Percentiles rank a stretch among this genome's conserved stretches.
These are phyloP conservation scores for Synaphobranchus kaupii DNA, from an alignment of 2,797 vertebrate species.

Conservation along the genomic window DNA sequence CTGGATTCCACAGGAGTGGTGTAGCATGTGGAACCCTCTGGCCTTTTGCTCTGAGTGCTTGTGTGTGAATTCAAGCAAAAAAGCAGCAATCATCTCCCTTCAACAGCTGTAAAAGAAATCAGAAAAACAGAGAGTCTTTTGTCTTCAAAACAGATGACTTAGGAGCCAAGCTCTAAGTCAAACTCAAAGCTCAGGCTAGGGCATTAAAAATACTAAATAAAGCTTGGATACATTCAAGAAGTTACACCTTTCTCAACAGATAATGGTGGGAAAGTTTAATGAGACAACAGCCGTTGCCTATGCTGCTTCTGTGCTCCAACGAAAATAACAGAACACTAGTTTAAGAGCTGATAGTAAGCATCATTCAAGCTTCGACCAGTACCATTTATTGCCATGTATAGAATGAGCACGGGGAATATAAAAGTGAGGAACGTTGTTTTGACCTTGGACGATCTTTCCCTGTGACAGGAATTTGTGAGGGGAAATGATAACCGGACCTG, in stretches of 20 bases:
- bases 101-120: conserved; percentile 30
- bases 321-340: not conserved
- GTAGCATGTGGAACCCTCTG: not conserved
- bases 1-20: not conserved
- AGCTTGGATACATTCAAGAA: conserved; percentile 31
- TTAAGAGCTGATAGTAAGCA: not conserved
- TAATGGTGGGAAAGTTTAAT: conserved; percentile 32
- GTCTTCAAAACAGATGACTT: conserved; percentile 21
- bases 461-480: conserved; percentile 21
- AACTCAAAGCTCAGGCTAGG: conserved; percentile 11
- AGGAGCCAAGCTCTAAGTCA: not conserved
- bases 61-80: not conserved
- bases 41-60: not conserved
- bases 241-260: conserved; percentile 22
- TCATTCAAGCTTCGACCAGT: not conserved
- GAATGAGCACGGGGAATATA: not conserved
- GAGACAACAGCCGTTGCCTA: not conserved
- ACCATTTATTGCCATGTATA: not conserved
- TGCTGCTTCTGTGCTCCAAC: not conserved
- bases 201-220: conserved; percentile 30
- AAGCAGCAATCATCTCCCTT: not conserved
- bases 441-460: conserved; percentile 22
- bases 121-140: conserved; percentile 21
- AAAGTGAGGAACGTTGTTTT: conserved; percentile 17
- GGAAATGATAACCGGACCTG: conserved; percentile 29